Evolutionary conservation across 2,888 invertebrate genomes (phyloP), one percentile per base, ranked within the genome.

Genomic region (Ennomos erosarius): DNA sequence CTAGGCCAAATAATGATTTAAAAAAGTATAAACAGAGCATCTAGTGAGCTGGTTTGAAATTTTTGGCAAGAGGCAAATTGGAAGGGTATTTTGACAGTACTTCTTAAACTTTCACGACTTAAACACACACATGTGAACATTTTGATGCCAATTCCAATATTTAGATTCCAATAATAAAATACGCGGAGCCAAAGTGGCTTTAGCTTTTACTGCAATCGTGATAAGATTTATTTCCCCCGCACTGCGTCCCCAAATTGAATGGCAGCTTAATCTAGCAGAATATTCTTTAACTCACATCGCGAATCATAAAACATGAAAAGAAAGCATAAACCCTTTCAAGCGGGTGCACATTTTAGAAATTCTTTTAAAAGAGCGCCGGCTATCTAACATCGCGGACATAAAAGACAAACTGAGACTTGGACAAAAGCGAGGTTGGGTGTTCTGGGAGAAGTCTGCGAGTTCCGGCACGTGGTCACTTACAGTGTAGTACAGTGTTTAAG

Each of bases 221-320:
- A 60, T 60, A 60, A 52, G 55, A 55, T 52, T 55, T 51, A 55
- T 46, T 53, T 26, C 16, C 50, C 40, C 37, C 53, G 40, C 47
- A 26, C 38, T 33, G 37, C 54, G 26, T 45, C 50, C 13, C 49
- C 46, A 55, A 55, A 60, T 60, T 51, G 59, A 55, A 60, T 38
- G 62, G 55, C 53, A 49, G 61, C 51, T 45, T 52, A 58, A 62
- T 62, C 58, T 58, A 55, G 55, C 55, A 58, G 57, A 57, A 62
- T 62, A 62, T 62, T 62, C 55, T 55, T 55, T 65, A 65, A 63
- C 65, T 63, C 64, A 66, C 63, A 64, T 67, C 64, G 63, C 65
- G 65, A 64, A 64, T 64, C 69, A 62, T 67, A 67, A 69, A 69
- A 67, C 58, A 62, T 60, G 65, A 69, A 67, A 62, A 65, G 65